Evolutionary conservation across 2,888 invertebrate species (phyloP).

Genomic region (Drepana falcataria): DNA sequence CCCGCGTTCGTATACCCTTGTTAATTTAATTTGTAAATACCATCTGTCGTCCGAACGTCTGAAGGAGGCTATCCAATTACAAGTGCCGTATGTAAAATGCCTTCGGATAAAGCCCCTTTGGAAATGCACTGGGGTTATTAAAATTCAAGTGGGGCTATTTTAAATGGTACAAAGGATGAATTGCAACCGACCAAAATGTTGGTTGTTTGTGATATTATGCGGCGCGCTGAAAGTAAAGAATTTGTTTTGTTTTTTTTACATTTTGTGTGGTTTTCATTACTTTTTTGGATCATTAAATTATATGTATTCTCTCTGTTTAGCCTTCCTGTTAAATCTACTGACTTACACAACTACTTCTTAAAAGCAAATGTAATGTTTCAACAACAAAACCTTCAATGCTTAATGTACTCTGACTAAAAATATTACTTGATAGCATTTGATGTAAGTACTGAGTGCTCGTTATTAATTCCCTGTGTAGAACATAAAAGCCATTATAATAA

Average conservation of each 20-base stretch:
- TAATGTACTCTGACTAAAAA: no score
- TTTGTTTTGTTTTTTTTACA: not conserved
- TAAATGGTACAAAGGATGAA: conserved; percentile 5
- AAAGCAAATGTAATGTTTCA: no score
- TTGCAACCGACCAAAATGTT: conserved; percentile 1
- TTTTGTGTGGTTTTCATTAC: no score
- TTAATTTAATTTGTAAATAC: conserved; percentile 67
- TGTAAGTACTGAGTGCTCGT: not conserved
- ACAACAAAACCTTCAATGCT: no score
- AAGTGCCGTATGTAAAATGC: conserved; percentile 38
- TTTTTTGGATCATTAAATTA: no score
- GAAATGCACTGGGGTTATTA: conserved; percentile 23
- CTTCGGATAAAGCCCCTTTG: conserved; percentile 15
- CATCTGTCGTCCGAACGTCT: conserved; percentile 50
- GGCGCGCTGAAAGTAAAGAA: not conserved
- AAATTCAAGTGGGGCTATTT: conserved; percentile 15
- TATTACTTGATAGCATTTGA: not conserved
- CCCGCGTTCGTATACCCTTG: conserved; percentile 47
- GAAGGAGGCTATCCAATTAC: conserved; percentile 53
- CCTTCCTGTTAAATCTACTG: no score
- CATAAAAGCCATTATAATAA: not conserved
- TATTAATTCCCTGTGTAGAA: not conserved
- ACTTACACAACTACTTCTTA: no score
- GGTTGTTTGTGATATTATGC: conserved; percentile 1
- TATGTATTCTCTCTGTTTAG: no score